Evolutionary conservation across 2,113 vertebrate genomes (phyloP).

Genomic region (Stegastes partitus): DNA sequence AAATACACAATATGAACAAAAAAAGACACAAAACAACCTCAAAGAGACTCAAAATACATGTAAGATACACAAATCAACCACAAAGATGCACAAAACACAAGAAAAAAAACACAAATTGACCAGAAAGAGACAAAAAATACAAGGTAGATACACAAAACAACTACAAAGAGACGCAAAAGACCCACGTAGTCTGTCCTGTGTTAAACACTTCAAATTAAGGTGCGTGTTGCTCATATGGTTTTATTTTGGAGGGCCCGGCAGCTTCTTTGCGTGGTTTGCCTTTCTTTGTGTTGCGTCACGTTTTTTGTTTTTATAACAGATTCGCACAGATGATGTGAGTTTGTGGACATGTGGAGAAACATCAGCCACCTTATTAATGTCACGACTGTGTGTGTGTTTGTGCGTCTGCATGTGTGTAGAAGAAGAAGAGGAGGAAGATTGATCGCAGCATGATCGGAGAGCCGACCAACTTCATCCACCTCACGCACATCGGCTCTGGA

Average conservation of each 20-base stretch:
- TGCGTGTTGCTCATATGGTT: background rate
- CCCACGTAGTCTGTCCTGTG: too few relatives aligned
- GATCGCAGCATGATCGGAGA: slow-evolving; percentile 95
- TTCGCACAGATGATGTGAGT: slow-evolving; percentile 16
- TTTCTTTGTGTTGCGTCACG: background rate
- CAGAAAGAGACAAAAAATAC: too few relatives aligned
- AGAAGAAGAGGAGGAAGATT: slow-evolving; percentile 89
- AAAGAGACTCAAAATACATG: too few relatives aligned
- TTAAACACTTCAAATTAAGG: too few relatives aligned
- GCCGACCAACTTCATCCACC: slow-evolving; percentile 94
- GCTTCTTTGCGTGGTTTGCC: background rate
- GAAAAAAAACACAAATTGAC: too few relatives aligned
- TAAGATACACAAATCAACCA: too few relatives aligned
- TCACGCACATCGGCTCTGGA: slow-evolving; percentile 94
- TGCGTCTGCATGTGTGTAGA: slow-evolving; percentile 71
- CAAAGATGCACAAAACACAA: too few relatives aligned
- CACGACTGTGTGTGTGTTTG: slow-evolving; percentile 37
- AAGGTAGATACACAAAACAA: too few relatives aligned
- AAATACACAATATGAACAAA: too few relatives aligned
- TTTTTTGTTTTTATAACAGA: background rate
- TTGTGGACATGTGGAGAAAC: slow-evolving; percentile 15
- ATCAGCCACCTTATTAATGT: background rate
- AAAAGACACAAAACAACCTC: too few relatives aligned
- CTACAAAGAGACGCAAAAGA: too few relatives aligned
- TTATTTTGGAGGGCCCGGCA: background rate